Evolutionary conservation across 2,797 vertebrate genomes (phyloP).

Genomic region (Tympanoctomys barrerae): DNA sequence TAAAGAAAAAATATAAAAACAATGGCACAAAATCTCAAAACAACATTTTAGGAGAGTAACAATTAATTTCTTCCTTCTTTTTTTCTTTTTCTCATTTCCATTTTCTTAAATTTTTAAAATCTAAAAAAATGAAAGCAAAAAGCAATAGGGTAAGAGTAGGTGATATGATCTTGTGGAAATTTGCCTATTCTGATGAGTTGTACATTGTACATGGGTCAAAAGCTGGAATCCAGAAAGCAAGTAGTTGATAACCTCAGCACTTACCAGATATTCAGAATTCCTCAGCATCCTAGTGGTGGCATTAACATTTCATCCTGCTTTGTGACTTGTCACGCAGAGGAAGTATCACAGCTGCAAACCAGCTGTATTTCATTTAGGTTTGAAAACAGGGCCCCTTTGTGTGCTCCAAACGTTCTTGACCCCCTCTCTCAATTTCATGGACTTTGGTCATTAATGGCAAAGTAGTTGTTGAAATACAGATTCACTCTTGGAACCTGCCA

Average conservation of each 20-base stretch:
- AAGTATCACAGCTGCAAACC: conserved; percentile 85
- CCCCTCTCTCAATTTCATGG: conserved; percentile 69
- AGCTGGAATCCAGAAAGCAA: conserved; percentile 5
- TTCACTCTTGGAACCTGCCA: conserved; percentile 75
- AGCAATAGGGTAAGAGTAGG: background rate
- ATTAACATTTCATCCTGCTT: conserved; percentile 74
- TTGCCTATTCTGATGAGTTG: accelerated
- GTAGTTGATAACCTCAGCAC: conserved; percentile 37
- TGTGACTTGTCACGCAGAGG: conserved; percentile 76
- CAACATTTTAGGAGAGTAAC: too few relatives aligned
- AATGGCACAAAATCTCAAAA: too few relatives aligned
- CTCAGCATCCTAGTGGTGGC: conserved; percentile 60
- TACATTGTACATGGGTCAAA: background rate
- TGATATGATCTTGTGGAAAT: background rate
- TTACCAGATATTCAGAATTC: conserved; percentile 71
- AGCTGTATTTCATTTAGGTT: conserved; percentile 86
- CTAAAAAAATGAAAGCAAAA: conserved; percentile 24
- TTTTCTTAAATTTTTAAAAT: background rate
- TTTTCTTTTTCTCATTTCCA: too few relatives aligned
- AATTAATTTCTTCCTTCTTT: too few relatives aligned
- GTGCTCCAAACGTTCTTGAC: conserved; percentile 76
- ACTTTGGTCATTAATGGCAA: conserved; percentile 77
- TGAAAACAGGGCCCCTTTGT: conserved; percentile 87
- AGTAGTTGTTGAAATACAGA: conserved; percentile 79
- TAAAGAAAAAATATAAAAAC: too few relatives aligned